phyloP scores from a whole-genome alignment of 1,140 invertebrate species.

The Diprion similis region DNA sequence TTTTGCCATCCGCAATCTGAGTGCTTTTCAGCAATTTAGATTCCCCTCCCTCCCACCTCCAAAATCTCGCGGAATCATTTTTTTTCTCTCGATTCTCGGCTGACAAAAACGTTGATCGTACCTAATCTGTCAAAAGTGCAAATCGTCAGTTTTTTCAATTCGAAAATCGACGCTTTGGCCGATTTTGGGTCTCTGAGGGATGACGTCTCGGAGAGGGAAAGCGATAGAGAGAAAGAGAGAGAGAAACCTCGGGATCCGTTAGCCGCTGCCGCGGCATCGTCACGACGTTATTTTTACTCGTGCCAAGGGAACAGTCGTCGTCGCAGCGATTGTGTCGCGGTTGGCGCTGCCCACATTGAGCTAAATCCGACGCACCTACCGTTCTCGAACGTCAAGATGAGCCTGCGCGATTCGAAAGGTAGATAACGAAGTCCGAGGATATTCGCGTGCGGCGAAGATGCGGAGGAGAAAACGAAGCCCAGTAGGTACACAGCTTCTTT shows the following conservation, averaged over 20 bases:
- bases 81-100: no score
- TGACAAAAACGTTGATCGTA: no score
- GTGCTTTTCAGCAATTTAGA: no score
- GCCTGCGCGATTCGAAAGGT: not conserved
- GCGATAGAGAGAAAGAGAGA: not conserved
- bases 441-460: not conserved
- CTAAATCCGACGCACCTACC: not conserved
- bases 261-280: not conserved
- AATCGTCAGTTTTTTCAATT: not conserved
- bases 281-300: not conserved
- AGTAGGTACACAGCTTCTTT: not conserved
- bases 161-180: not conserved
- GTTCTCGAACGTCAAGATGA: not conserved
- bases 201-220: not conserved
- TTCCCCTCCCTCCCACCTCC: no score
- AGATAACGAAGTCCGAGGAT: not conserved
- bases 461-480: not conserved
- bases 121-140: no score
- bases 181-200: not conserved
- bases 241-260: not conserved
- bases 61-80: no score
- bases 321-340: not conserved
- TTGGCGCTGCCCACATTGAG: conserved; percentile 3
- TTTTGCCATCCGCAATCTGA: no score
- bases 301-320: conserved; percentile 8